A percentile compares a stretch with the other conserved stretches of the same genome.
These are phyloP conservation scores for Thalassophryne amazonica DNA, from an alignment of 2,797 vertebrate species.

Conservation along the genomic window DNA sequence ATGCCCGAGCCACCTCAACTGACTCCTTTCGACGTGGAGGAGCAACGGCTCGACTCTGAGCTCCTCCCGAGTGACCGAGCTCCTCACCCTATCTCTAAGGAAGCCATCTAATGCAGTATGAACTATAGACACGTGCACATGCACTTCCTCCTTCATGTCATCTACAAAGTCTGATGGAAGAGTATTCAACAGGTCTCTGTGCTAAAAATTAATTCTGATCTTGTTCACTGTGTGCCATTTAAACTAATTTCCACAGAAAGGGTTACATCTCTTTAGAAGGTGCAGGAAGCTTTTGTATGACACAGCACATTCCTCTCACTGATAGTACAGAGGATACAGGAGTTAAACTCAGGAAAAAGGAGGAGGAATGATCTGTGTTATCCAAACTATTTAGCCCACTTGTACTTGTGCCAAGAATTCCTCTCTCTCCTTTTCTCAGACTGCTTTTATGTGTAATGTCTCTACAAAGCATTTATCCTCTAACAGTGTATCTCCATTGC, in stretches of 20 bases:
- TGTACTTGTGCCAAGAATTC: constrained; percentile 68
- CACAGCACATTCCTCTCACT: constrained; percentile 43
- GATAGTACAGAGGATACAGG: constrained; percentile 10
- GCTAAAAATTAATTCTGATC: no score
- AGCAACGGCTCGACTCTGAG: no score
- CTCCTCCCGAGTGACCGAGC: no score
- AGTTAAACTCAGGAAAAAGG: constrained; percentile 26
- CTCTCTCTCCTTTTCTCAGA: constrained; percentile 49
- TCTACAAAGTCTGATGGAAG: no score
- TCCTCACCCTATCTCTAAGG: no score
- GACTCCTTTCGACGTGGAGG: no score
- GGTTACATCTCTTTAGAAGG: not conserved
- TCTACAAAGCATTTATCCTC: constrained; percentile 47
- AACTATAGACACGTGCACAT: no score
- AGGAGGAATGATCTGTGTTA: constrained; percentile 47
- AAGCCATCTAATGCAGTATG: no score
- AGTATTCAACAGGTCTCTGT: not conserved
- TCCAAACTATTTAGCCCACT: constrained; percentile 74
- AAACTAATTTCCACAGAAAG: not conserved
- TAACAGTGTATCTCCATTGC: not conserved
- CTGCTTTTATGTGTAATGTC: constrained; percentile 55
- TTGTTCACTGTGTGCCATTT: not conserved
- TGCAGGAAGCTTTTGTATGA: constrained; percentile 16
- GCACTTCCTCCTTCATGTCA: no score
- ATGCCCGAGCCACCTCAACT: no score